Evolutionary conservation across 1,140 invertebrate species (phyloP).

Genomic region (Drosophila lacteicornis): DNA sequence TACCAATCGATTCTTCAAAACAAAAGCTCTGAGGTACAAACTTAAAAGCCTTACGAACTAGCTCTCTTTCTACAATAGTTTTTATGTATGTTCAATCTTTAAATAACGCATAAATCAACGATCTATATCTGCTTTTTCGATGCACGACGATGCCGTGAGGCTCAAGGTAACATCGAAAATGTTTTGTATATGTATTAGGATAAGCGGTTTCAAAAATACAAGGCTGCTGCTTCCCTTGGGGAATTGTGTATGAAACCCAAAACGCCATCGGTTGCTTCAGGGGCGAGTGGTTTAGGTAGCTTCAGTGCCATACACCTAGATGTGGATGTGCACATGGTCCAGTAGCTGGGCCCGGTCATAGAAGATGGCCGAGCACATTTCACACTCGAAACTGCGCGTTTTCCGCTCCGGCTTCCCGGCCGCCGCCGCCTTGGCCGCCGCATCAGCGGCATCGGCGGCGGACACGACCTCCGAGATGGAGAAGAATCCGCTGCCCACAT

Average conservation of each 20-base stretch:
- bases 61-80: constrained; percentile 47
- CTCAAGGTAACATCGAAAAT: constrained; percentile 35
- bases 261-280: constrained; percentile 2
- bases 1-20: constrained; percentile 77
- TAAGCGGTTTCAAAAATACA: constrained; percentile 59
- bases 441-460: constrained; percentile 70
- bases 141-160: constrained; percentile 49
- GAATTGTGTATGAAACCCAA: constrained; percentile 15
- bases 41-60: constrained; percentile 76
- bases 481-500: constrained; percentile 72
- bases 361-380: constrained; percentile 92
- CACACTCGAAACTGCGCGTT: constrained; percentile 87
- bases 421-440: constrained; percentile 65
- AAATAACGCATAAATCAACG: constrained; percentile 75
- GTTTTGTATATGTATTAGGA: constrained; percentile 36
- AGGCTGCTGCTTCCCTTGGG: constrained; percentile 35
- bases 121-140: constrained; percentile 42
- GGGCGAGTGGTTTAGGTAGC: constrained; percentile 19
- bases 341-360: constrained; percentile 89
- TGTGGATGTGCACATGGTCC: constrained; percentile 92
- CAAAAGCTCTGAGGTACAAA: constrained; percentile 74
- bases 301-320: constrained; percentile 86
- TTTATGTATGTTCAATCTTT: constrained; percentile 51
- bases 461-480: constrained; percentile 78
- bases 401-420: constrained; percentile 50